A percentile compares a stretch with the other conserved stretches of the same genome.
Evolutionary conservation across 2,113 vertebrate species (phyloP).

Genomic region (Cacatua alba): DNA sequence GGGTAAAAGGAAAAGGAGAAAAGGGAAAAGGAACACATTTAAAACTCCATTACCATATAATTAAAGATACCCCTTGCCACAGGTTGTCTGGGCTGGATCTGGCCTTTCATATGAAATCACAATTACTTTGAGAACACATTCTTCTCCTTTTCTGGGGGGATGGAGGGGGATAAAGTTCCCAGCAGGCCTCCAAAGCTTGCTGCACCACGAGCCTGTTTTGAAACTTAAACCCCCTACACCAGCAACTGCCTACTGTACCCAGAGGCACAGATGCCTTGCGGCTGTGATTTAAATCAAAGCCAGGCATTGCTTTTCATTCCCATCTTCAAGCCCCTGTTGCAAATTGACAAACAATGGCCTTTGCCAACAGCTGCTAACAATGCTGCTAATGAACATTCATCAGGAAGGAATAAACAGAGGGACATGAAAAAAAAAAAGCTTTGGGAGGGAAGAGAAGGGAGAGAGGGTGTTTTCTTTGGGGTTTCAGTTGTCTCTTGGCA

Average conservation of each 20-base stretch:
- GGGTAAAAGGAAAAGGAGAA: not conserved
- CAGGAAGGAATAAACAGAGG: not conserved
- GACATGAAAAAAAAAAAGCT: not conserved
- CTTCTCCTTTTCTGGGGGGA: not conserved
- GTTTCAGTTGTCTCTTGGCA: not conserved
- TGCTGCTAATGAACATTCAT: not conserved
- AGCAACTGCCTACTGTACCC: not conserved
- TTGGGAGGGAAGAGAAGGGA: not conserved
- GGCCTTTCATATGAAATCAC: not conserved
- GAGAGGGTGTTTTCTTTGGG: not conserved
- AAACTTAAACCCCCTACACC: not conserved
- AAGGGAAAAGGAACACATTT: not conserved
- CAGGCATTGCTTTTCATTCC: not conserved
- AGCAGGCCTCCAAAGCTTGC: not conserved
- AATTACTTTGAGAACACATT: not conserved
- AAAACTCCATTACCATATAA: not conserved
- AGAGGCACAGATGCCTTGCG: not conserved
- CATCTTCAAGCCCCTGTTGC: not conserved
- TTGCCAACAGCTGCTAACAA: constrained; percentile 34
- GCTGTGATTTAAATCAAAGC: not conserved
- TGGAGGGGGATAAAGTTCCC: not conserved
- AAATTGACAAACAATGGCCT: not conserved
- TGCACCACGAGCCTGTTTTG: not conserved
- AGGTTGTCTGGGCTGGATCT: not conserved
- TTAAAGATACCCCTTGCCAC: not conserved